These are phyloP conservation scores for Hoplodrina ambigua DNA, from an alignment of 2,888 invertebrate species.

Conservation along the genomic window DNA sequence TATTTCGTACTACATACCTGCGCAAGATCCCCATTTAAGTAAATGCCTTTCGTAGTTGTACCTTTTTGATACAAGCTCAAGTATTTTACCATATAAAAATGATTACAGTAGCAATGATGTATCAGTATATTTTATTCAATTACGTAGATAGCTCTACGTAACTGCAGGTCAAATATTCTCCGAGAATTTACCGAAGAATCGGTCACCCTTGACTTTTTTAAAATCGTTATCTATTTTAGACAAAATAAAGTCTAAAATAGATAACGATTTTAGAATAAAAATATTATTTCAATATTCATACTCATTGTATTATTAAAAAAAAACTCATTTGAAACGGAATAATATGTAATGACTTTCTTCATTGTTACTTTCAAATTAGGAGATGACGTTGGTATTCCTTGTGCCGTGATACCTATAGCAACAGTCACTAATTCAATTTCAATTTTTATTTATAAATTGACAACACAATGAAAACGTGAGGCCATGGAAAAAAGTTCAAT, in stretches of 20 bases:
- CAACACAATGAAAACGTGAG: constrained; percentile 6
- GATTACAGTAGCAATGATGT: not conserved
- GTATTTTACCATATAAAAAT: not conserved
- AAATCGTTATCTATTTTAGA: too few relatives aligned
- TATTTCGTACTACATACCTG: too few relatives aligned
- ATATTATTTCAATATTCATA: constrained; percentile 11
- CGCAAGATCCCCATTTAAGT: not conserved
- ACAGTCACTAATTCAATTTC: not conserved
- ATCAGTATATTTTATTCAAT: too few relatives aligned
- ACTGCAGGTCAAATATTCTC: too few relatives aligned
- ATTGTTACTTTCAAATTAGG: not conserved
- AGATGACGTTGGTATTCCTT: not conserved
- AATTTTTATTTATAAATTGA: constrained; percentile 3
- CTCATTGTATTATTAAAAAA: not conserved
- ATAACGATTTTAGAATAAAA: not conserved
- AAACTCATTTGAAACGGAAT: constrained; percentile 11
- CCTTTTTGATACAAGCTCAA: not conserved
- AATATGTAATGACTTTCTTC: constrained; percentile 4
- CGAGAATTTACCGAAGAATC: not conserved
- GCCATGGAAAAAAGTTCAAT: not conserved
- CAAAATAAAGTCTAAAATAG: not conserved
- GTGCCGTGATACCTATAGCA: not conserved
- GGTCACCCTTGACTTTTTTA: not conserved
- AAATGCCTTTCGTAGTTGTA: not conserved
- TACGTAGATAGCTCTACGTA: too few relatives aligned